Base-by-base conservation (phyloP, 2,888 invertebrate species). In the Watsonalla cultraria region DNA sequence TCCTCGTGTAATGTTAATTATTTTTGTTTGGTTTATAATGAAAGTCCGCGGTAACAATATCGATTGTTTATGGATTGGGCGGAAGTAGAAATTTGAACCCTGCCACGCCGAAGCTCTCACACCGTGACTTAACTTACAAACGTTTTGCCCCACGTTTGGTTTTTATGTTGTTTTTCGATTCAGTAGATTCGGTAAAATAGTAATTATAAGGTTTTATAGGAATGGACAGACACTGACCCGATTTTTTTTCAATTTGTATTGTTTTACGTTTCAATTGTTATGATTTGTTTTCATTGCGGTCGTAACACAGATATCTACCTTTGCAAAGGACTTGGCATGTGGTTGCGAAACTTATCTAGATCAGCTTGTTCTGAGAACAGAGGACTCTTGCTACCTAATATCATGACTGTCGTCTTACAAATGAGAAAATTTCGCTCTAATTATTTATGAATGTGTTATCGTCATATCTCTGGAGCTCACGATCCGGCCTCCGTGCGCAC, bases 401-500 rank as follows among this genome's bases (percentile, higher is more conserved):
- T 90, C 90, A 87, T 87, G 90, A 83, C 87, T 87, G 84, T 86
- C 84, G 88, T 86, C 86, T 87, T 90, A 90, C 90, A 90, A 90
- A 90, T 90, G 90, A 90, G 90, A 90, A 90, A 90, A 90, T 90
- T 90, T 90, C 84, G 86, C 89, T 90, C 90, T 90, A 90, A 90
- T 90, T 90, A 90, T 90, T 90, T 90, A 90, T 90, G 90, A 90
- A 90, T 90, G 90, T 89, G 90, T 90, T 90, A 90, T 90, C 90
- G 79, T 90, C 87, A 90, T 90, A 90, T 90, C 90, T 89, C 72
- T 65, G 72, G 80, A 80, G 84, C 90, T 89, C 90, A 90, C 90
- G 90, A 90, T 82, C 88, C 87, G 76, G 85, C 86, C 84, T 80
- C 86, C 86, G 85, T 82, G 86, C 74, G 84, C 90, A 90, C 90